Conservation (phyloP, 2,113 vertebrate species). For the Muscicapa adusta region DNA sequence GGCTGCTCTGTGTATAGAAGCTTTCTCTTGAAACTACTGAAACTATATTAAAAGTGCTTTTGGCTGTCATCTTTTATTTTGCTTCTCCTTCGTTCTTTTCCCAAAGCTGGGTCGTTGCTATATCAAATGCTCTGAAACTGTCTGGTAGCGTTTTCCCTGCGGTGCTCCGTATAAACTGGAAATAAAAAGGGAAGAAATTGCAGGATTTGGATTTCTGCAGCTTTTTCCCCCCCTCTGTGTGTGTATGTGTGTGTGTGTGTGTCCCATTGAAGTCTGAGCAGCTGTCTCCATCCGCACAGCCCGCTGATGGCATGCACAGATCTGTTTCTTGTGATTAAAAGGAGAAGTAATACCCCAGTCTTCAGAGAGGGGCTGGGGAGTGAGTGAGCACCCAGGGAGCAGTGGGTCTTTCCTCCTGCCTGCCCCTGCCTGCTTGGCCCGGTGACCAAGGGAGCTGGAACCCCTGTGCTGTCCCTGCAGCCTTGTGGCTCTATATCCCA, state of each 20-base stretch:
- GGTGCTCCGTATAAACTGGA: slow-evolving; percentile 26
- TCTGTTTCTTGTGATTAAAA: slow-evolving; percentile 47
- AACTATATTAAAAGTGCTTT: slow-evolving; percentile 57
- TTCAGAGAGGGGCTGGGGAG: neutral
- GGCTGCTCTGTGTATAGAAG: slow-evolving; percentile 28
- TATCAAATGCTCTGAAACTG: slow-evolving; percentile 50
- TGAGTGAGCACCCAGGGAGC: neutral
- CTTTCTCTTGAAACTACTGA: slow-evolving; percentile 57
- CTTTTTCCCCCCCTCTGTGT: neutral
- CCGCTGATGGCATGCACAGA: slow-evolving; percentile 30
- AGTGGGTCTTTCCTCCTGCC: neutral
- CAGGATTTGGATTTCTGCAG: slow-evolving; percentile 38
- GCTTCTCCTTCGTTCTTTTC: slow-evolving; percentile 33
- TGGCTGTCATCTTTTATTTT: slow-evolving; percentile 63
- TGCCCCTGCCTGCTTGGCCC: neutral
- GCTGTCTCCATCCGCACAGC: slow-evolving; percentile 15
- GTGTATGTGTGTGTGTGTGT: neutral
- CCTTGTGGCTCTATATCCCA: neutral
- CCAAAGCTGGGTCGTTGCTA: slow-evolving; percentile 31
- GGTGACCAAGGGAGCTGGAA: neutral
- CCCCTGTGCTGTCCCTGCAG: neutral
- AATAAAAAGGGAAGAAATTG: slow-evolving; percentile 49
- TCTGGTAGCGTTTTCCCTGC: slow-evolving; percentile 52
- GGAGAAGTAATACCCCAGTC: slow-evolving; percentile 46
- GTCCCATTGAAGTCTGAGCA: slow-evolving; percentile 45